A percentile compares a stretch with the other conserved stretches of the same genome.
phyloP scores from a whole-genome alignment of 2,113 vertebrate species.

The Rhynchomys soricoides region DNA sequence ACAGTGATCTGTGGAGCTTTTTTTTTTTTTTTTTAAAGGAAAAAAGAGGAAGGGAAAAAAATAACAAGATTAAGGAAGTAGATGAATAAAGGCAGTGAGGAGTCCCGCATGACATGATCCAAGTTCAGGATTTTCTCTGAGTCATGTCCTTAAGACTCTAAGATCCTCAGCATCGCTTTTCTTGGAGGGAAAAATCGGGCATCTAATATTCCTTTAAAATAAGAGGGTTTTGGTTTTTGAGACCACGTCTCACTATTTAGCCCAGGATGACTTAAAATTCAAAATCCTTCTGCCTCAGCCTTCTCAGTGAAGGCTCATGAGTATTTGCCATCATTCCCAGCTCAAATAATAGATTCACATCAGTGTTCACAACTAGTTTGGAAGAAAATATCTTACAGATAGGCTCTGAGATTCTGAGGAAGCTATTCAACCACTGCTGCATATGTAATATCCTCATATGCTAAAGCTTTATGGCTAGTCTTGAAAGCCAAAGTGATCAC shows the following conservation, averaged over 20 bases:
- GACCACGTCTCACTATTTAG: background rate
- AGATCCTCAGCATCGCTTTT: constrained; percentile 59
- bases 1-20: background rate
- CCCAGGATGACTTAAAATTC: background rate
- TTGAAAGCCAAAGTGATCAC: background rate
- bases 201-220: constrained; percentile 41
- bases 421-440: background rate
- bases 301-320: background rate
- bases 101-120: constrained; percentile 27
- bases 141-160: constrained; percentile 54
- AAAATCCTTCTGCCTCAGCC: background rate
- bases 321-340: background rate
- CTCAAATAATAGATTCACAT: constrained; percentile 23
- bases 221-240: background rate
- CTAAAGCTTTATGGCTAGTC: background rate
- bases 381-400: constrained; percentile 31
- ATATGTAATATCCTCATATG: background rate
- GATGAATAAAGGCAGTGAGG: background rate
- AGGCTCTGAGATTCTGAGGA: background rate
- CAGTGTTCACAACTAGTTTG: constrained; percentile 17
- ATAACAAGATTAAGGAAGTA: constrained; percentile 42
- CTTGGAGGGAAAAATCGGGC: background rate
- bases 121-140: constrained; percentile 67
- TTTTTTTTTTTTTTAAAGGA: background rate
- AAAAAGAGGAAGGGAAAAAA: background rate